Evolutionary conservation across 2,888 invertebrate genomes (phyloP).

Genomic region (Celastrina argiolus): DNA sequence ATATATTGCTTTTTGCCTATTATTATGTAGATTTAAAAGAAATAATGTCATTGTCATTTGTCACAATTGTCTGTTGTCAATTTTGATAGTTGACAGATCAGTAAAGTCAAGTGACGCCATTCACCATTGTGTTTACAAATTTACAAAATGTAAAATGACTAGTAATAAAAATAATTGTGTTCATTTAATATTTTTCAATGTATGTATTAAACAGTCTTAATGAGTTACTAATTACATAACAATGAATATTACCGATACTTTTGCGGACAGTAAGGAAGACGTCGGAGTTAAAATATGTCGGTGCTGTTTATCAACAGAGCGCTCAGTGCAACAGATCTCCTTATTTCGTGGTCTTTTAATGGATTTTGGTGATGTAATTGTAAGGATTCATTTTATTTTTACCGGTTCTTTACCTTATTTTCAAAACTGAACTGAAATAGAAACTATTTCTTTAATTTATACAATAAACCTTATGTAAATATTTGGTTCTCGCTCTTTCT

Average conservation of each 20-base stretch:
- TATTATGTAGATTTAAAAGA: no score
- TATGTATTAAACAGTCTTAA: background rate
- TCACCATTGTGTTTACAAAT: constrained; percentile 32
- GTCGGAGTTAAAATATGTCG: constrained; percentile 47
- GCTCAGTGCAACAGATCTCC: constrained; percentile 41
- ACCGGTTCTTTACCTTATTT: background rate
- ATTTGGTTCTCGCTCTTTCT: background rate
- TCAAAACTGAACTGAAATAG: background rate
- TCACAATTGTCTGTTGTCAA: constrained; percentile 19
- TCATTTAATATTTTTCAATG: background rate
- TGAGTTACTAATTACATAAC: background rate
- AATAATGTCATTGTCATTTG: background rate
- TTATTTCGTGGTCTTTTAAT: constrained; percentile 41
- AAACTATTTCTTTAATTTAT: background rate
- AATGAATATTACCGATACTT: constrained; percentile 13
- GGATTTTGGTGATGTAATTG: constrained; percentile 54
- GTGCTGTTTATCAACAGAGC: constrained; percentile 56
- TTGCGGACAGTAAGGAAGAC: constrained; percentile 29
- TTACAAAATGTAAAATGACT: no score
- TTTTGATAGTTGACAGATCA: background rate
- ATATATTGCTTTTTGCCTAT: no score
- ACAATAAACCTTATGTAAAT: background rate
- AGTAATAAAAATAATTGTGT: no score
- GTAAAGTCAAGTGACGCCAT: constrained; percentile 25
- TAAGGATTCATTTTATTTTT: constrained; percentile 40